A percentile compares a stretch with the other conserved stretches of the same genome.
Evolutionary conservation across 1,140 invertebrate species (phyloP).

Genomic region (Phortica variegata): DNA sequence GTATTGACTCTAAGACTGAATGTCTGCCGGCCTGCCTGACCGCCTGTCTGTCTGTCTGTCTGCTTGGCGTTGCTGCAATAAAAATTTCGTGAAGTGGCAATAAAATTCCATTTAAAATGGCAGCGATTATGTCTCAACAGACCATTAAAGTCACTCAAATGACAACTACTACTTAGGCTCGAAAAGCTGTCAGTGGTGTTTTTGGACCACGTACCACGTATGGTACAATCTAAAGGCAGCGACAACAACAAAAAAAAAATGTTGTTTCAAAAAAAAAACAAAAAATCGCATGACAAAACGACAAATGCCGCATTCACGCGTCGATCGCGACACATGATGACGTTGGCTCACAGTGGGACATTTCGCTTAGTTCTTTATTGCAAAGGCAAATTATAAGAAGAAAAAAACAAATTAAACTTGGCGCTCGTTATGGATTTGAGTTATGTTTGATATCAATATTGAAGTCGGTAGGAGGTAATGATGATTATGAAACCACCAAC

Average conservation of each 20-base stretch:
- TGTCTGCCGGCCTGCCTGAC: slow-evolving; percentile 16
- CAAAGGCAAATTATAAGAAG: no score
- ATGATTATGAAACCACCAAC: no score
- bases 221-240: slow-evolving; percentile 9
- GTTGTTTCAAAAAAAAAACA: slow-evolving; percentile 3
- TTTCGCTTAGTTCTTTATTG: no score
- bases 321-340: slow-evolving; percentile 46
- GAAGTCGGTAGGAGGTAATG: no score
- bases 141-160: slow-evolving; percentile 58
- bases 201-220: no score
- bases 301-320: slow-evolving; percentile 21
- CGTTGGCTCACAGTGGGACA: slow-evolving; percentile 43
- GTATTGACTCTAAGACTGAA: slow-evolving; percentile 10
- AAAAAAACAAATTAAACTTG: no score
- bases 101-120: slow-evolving; percentile 58
- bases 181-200: no score
- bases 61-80: slow-evolving; percentile 29
- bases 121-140: slow-evolving; percentile 58
- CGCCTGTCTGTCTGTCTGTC: slow-evolving; percentile 6
- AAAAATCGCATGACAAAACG: slow-evolving; percentile 1
- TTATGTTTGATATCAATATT: no score
- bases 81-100: slow-evolving; percentile 56
- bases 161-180: slow-evolving; percentile 57
- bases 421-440: no score
- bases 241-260: slow-evolving; percentile 18